Evolutionary conservation across 2,888 invertebrate genomes (phyloP), one percentile per base, ranked within the genome.

Genomic region (Ganaspis brasiliensis): DNA sequence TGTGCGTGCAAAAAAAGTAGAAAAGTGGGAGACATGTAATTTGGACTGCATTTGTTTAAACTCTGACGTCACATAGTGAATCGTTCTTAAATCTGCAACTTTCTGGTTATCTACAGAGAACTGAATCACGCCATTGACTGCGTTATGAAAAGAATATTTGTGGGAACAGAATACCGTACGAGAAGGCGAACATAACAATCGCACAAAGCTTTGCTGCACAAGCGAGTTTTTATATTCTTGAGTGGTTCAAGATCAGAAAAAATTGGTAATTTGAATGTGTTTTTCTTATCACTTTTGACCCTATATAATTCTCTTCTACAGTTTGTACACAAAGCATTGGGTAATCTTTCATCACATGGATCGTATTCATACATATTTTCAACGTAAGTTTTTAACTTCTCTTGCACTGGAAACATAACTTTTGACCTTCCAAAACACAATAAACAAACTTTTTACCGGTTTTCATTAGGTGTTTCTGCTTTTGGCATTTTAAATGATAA

Each of bases 161-260:
- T 56, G 24, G 24, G 56, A 21, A 19, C 16, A 21, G 56, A 56
- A 19, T 56, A 3, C 10, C 56, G 3, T 19, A 56, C 56, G 16
- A 40, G 4, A 5, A 5, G 56, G 24, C 56, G 14, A 56, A 56
- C 16, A 56, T 56, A 8, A 56, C 24, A 56, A 10, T 56, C 2
- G 24, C 56, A 19, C 16, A 56, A 56, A 56, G 56, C 16, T 6
- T 24, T 56, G 16, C 56, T 56, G 56, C 56, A 8, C 16, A 10
- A 56, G 56, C 56, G 56, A 56, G 24, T 24, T 6, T 56, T 24
- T 8, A 21, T 56, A 6, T 56, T 56, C 10, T 56, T 24, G 21
- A 56, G 24, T 56, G 56, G 56, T 56, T 56, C 56, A 2, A 56
- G 56, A 9, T 56, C 56, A 56, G 21, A 56, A 56, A 56, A 21